A percentile compares a stretch with the other conserved stretches of the same genome.
phyloP scores from a whole-genome alignment of 2,888 invertebrate genomes.

The Horisme vitalbata region DNA sequence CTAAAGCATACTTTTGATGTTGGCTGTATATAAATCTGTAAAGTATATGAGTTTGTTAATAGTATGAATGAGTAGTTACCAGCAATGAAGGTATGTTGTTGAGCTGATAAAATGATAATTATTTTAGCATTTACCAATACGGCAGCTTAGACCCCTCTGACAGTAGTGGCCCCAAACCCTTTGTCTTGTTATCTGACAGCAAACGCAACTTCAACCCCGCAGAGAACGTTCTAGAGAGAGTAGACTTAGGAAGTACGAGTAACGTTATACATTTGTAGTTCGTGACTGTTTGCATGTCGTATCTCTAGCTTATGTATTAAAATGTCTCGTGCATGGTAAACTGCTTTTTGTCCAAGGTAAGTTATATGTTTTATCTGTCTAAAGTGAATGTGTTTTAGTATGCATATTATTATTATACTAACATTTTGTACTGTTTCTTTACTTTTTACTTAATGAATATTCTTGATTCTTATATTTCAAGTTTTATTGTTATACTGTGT shows the following conservation, averaged over 20 bases:
- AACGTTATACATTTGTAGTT: constrained; percentile 16
- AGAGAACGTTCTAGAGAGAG: constrained; percentile 31
- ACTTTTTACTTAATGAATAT: neutral
- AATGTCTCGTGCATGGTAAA: constrained; percentile 19
- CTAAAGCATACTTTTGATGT: constrained; percentile 73
- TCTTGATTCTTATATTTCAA: no score
- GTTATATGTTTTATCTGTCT: neutral
- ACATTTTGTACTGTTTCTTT: neutral
- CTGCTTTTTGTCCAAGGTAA: constrained; percentile 12
- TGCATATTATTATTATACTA: no score
- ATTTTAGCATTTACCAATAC: constrained; percentile 81
- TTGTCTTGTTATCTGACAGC: constrained; percentile 41
- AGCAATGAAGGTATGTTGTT: constrained; percentile 69
- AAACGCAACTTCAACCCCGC: constrained; percentile 28
- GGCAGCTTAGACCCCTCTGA: constrained; percentile 70
- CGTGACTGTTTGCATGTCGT: constrained; percentile 13
- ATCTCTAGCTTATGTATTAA: no score
- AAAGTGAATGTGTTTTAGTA: constrained; percentile 6
- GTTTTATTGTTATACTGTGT: no score
- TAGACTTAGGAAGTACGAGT: constrained; percentile 27
- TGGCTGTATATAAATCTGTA: constrained; percentile 42
- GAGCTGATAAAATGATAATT: constrained; percentile 60
- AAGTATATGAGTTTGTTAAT: constrained; percentile 19
- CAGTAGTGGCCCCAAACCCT: constrained; percentile 56
- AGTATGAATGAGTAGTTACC: constrained; percentile 32